A percentile compares a stretch with the other conserved stretches of the same genome.
These are phyloP conservation scores for Anabas testudineus DNA, from an alignment of 2,797 vertebrate species.

Conservation along the genomic window DNA sequence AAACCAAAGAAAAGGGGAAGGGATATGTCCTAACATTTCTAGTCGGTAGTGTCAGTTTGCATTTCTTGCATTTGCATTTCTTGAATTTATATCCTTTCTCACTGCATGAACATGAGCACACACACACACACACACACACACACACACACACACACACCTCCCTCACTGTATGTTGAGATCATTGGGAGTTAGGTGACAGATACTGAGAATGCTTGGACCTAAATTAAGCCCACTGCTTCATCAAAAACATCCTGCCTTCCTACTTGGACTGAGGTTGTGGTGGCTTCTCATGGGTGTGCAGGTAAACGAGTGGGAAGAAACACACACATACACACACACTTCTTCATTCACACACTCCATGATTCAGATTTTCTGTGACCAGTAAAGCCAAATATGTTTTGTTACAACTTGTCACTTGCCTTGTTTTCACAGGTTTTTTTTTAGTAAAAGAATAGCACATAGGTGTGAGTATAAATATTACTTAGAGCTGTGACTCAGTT, in stretches of 20 bases:
- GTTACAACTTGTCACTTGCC: neutral
- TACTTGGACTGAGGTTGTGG: slow-evolving; percentile 76
- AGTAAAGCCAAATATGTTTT: slow-evolving; percentile 3
- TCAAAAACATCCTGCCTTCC: slow-evolving; percentile 89
- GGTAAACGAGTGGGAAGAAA: slow-evolving; percentile 59
- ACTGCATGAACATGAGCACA: slow-evolving; percentile 63
- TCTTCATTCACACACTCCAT: neutral
- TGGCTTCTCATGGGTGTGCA: slow-evolving; percentile 76
- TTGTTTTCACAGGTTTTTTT: neutral
- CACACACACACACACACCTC: slow-evolving; percentile 55
- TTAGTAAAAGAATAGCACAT: neutral
- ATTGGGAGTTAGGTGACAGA: slow-evolving; percentile 82
- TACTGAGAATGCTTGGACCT: slow-evolving; percentile 86
- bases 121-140: slow-evolving; percentile 39
- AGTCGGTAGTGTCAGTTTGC: slow-evolving; percentile 46
- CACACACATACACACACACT: slow-evolving; percentile 5
- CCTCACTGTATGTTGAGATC: slow-evolving; percentile 67
- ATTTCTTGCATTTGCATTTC: slow-evolving; percentile 69
- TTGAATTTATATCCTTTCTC: slow-evolving; percentile 60
- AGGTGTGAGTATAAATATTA: neutral
- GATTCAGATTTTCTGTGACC: neutral
- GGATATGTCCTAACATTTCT: slow-evolving; percentile 21
- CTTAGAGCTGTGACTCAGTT: neutral
- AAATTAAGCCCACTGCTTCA: slow-evolving; percentile 87
- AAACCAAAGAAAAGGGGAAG: neutral